Evolutionary conservation across 2,888 invertebrate species (phyloP).

Genomic region (Acronicta leporina): DNA sequence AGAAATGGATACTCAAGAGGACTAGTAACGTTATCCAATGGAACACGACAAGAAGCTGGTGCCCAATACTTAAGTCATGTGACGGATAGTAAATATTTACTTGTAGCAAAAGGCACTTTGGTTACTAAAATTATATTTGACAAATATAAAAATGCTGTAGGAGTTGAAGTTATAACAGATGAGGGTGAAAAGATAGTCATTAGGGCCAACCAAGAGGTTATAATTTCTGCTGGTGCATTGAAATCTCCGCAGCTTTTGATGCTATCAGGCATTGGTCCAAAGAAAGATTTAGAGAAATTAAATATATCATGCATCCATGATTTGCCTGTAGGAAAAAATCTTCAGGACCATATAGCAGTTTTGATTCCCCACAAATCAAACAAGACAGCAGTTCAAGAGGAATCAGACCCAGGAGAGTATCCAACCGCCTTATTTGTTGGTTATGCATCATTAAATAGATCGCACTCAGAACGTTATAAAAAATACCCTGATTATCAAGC

Average conservation of each 20-base stretch:
- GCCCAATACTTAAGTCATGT: constrained; percentile 30
- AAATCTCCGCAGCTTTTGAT: constrained; percentile 63
- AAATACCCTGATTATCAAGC: constrained; percentile 59
- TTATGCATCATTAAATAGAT: constrained; percentile 57
- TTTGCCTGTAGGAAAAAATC: constrained; percentile 44
- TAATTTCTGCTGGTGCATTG: constrained; percentile 77
- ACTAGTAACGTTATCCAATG: constrained; percentile 21
- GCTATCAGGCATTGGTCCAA: constrained; percentile 59
- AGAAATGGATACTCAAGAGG: constrained; percentile 29
- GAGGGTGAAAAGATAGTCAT: constrained; percentile 32
- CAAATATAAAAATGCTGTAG: constrained; percentile 36
- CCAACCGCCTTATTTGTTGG: constrained; percentile 20
- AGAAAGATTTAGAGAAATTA: constrained; percentile 59
- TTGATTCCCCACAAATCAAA: constrained; percentile 49
- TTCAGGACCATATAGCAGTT: constrained; percentile 35
- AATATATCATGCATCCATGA: constrained; percentile 29
- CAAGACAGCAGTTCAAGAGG: constrained; percentile 12
- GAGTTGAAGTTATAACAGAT: constrained; percentile 36
- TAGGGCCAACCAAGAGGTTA: constrained; percentile 55
- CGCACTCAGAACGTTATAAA: constrained; percentile 25
- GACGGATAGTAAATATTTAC: constrained; percentile 20
- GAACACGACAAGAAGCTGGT: constrained; percentile 29
- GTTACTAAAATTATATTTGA: constrained; percentile 48
- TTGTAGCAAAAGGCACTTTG: constrained; percentile 33
- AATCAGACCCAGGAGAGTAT: constrained; percentile 72